Percentiles rank a stretch among this genome's conserved stretches.
Evolutionary conservation across 2,888 invertebrate species (phyloP).

Genomic region (Muschampia plurimacula): DNA sequence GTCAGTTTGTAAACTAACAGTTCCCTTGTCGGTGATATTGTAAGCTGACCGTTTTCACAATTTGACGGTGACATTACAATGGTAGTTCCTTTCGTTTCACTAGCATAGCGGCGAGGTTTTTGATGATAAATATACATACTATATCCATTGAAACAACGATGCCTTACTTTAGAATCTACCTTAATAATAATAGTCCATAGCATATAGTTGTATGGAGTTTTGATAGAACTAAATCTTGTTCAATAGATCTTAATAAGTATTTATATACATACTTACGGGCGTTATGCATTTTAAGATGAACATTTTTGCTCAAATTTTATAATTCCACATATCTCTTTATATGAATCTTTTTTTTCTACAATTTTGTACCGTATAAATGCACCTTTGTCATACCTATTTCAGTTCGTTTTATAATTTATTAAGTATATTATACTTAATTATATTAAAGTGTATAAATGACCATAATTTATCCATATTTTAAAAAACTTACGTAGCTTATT

Average conservation of each 20-base stretch:
- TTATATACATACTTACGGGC: background rate
- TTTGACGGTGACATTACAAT: background rate
- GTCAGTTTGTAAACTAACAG: background rate
- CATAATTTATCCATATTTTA: background rate
- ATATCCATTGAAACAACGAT: slow-evolving; percentile 30
- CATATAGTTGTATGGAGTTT: slow-evolving; percentile 26
- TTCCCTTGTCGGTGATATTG: too few relatives aligned
- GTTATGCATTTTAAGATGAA: slow-evolving; percentile 5
- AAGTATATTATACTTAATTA: too few relatives aligned
- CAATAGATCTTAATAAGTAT: slow-evolving; percentile 23
- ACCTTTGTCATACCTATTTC: background rate
- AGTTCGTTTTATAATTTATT: background rate
- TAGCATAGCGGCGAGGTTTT: slow-evolving; percentile 26
- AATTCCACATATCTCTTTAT: slow-evolving; percentile 25
- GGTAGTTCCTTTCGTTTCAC: slow-evolving; percentile 30
- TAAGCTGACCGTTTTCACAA: background rate
- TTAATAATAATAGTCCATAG: slow-evolving; percentile 27
- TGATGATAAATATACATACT: slow-evolving; percentile 10
- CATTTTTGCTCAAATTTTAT: slow-evolving; percentile 25
- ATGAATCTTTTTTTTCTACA: background rate
- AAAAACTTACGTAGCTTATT: background rate
- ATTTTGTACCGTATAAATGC: background rate
- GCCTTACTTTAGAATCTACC: slow-evolving; percentile 34
- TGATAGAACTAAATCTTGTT: slow-evolving; percentile 27
- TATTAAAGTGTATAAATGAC: too few relatives aligned